Evolutionary conservation across 2,888 invertebrate genomes (phyloP), one percentile per base, ranked within the genome.

Genomic region (Griposia aprilina): DNA sequence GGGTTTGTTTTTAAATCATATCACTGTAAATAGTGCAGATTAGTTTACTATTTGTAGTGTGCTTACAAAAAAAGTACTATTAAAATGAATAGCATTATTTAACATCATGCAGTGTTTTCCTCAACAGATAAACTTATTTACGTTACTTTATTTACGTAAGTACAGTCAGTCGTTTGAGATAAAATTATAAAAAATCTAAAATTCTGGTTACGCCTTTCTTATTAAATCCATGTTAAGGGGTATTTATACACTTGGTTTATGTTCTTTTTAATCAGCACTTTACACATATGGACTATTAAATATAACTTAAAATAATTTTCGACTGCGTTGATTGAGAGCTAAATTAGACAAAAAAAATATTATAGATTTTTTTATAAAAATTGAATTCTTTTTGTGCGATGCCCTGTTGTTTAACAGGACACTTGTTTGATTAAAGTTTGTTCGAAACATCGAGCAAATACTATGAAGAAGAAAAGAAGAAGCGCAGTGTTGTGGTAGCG

Each of bases 61-160:
- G 55, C 55, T 81, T 63, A 55, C 17, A 36, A 60, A 81, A 74
- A 15, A 78, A 50, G 59, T 5, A 48, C 80, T n/a, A 30, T 30
- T 59, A 50, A n/a, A 23, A 15, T 63, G 23, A 55, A 48, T 36
- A 48, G 8, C 30, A 48, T n/a, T 41, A 30, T 15, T 23, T 62
- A 63, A 26, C 13, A 26, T 75, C 13, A 17, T 75, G 59, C 59
- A 20, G 52, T 48, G 15, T 66, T 80, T 76, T 66, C 52, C 76
- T 59, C 15, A 76, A 60, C 2, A 66, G 77, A 80, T 82, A 80
- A 60, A 45, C 66, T 52, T 57, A 30, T 26, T n/a, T n/a, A n/a
- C 15, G 45, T 63, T 55, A n/a, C 7, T 20, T 30, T 50, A 23
- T 45, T 57, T 30, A 30, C 30, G 5, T 20, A 20, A 3, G 50